Evolutionary conservation across 2,888 invertebrate species (phyloP).

Genomic region (Diarsia dahlii): DNA sequence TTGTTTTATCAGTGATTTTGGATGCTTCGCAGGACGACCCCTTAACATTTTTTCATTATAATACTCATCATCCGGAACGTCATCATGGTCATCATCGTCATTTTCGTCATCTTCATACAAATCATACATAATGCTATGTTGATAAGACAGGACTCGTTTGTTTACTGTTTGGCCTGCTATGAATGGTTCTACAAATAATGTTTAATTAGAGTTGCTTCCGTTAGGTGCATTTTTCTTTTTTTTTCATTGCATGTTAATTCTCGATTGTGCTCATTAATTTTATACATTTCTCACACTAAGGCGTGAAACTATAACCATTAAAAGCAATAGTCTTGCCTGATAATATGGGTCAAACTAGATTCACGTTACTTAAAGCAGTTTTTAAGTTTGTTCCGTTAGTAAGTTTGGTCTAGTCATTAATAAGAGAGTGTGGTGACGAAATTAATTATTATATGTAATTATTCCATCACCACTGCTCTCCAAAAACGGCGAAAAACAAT

Average conservation of each 20-base stretch:
- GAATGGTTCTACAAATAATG: conserved; percentile 52
- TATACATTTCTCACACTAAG: neutral
- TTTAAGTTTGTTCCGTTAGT: neutral
- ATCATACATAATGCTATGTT: too few species aligned
- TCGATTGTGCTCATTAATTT: neutral
- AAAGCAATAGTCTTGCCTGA: neutral
- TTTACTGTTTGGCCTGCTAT: conserved; percentile 17
- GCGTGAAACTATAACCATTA: neutral
- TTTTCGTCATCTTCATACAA: too few species aligned
- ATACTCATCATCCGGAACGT: neutral
- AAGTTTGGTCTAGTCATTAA: neutral
- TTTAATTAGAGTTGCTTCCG: neutral
- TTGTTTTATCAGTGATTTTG: neutral
- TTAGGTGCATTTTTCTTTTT: too few species aligned
- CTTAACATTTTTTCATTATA: neutral
- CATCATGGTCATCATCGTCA: neutral
- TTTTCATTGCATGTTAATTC: neutral
- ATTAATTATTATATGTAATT: too few species aligned
- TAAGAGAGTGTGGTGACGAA: neutral
- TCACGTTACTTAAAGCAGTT: neutral
- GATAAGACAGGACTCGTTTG: too few species aligned
- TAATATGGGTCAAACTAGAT: neutral
- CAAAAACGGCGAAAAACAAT: too few species aligned
- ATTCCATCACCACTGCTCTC: too few species aligned
- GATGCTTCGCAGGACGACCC: neutral